Conservation (phyloP, 2,888 invertebrate genomes). For the Zygothrica quintamaculata region DNA sequence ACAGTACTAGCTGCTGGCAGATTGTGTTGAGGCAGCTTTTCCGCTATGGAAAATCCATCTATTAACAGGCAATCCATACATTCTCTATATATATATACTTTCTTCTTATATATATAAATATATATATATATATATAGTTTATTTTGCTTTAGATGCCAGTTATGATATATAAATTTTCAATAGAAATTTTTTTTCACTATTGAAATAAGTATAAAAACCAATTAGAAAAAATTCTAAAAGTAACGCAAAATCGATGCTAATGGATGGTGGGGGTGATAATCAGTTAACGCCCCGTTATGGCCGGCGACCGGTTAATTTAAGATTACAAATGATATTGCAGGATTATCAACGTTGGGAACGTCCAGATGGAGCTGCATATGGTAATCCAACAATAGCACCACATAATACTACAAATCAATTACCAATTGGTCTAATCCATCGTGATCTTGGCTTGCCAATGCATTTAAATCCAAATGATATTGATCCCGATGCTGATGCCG, state of each 20-base stretch:
- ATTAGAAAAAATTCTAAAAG: conserved; percentile 2
- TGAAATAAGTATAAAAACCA: conserved; percentile 5
- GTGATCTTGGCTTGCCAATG: not conserved
- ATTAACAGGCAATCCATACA: conserved; percentile 55
- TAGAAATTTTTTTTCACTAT: conserved; percentile 7
- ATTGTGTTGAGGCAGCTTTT: too few species aligned
- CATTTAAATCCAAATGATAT: not conserved
- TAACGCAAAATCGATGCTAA: conserved; percentile 14
- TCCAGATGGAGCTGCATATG: not conserved
- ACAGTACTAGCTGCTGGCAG: too few species aligned
- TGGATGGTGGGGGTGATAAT: conserved; percentile 75
- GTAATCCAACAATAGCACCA: not conserved
- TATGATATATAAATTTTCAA: conserved; percentile 4
- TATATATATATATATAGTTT: too few species aligned
- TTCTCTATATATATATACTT: too few species aligned
- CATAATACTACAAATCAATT: too few species aligned
- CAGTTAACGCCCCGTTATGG: conserved; percentile 37
- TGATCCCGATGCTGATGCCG: not conserved
- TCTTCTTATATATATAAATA: too few species aligned
- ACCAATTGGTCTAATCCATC: too few species aligned
- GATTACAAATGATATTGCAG: conserved; percentile 29
- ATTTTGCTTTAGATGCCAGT: conserved; percentile 24
- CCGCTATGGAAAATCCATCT: conserved; percentile 27
- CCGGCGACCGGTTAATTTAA: conserved; percentile 24
- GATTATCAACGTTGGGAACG: conserved; percentile 30